These are phyloP conservation scores for Eupristina koningsbergeri DNA, from an alignment of 1,140 invertebrate genomes.

Conservation along the genomic window DNA sequence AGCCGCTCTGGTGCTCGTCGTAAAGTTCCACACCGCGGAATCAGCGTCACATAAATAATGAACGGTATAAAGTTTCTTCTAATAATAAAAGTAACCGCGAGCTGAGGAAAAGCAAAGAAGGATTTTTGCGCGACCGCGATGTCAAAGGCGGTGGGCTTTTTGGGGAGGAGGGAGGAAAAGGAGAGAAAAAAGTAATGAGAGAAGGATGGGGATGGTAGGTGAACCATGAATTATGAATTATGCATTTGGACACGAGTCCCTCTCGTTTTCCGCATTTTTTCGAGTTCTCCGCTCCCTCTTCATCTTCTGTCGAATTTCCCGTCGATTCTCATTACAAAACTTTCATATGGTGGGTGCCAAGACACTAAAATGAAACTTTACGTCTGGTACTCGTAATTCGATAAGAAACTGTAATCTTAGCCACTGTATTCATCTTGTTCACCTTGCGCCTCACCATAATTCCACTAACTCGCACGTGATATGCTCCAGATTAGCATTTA, in stretches of 20 bases:
- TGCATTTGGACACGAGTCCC: constrained; percentile 52
- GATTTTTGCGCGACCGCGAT: not conserved
- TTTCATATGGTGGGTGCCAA: not conserved
- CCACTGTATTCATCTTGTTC: not conserved
- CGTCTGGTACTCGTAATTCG: constrained; percentile 20
- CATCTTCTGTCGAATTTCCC: constrained; percentile 9
- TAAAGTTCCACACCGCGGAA: constrained; percentile 48
- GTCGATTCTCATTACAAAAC: constrained; percentile 6
- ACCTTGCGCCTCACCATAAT: not conserved
- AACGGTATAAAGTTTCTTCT: constrained; percentile 56
- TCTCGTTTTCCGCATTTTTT: constrained; percentile 44
- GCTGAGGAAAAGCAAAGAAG: constrained; percentile 51
- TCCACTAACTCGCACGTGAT: constrained; percentile 10
- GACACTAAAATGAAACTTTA: constrained; percentile 24
- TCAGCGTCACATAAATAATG: constrained; percentile 59
- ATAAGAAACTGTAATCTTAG: constrained; percentile 35
- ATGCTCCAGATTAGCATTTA: not conserved
- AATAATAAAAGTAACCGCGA: constrained; percentile 58
- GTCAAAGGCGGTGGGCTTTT: too few species aligned
- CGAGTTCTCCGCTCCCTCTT: not conserved
- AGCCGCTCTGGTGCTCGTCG: not conserved
- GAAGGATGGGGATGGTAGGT: constrained; percentile 28
- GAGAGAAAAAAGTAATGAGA: not conserved
- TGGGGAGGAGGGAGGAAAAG: constrained; percentile 1
- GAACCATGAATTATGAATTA: constrained; percentile 61